Percentiles rank a stretch among this genome's conserved stretches.
Conservation (phyloP, 53 echinoderm and acorn worm genomes). For the Actinopyga echinites region DNA sequence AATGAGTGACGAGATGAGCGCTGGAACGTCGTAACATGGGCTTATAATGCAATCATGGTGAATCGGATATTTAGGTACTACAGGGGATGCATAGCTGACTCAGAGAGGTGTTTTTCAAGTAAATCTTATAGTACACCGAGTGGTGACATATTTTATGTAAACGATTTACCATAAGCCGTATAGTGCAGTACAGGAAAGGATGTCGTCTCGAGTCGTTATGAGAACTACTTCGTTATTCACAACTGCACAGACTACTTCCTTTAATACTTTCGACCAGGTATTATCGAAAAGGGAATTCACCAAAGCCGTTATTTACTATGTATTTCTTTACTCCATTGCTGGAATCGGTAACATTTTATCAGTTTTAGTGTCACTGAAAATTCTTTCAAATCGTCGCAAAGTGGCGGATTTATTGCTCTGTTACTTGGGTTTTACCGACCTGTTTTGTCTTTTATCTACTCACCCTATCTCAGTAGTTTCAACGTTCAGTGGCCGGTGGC, state of each 20-base stretch:
- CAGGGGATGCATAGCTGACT: no score
- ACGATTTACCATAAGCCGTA: no score
- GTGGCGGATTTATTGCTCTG: not conserved
- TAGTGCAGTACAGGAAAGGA: no score
- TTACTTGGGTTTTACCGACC: not conserved
- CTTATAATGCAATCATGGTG: no score
- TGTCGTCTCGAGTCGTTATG: no score
- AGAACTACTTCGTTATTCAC: no score
- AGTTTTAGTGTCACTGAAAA: slow-evolving; percentile 8
- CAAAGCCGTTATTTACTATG: not conserved
- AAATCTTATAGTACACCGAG: no score
- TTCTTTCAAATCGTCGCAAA: slow-evolving; percentile 13
- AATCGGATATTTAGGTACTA: no score
- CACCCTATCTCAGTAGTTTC: not conserved
- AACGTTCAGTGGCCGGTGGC: slow-evolving; percentile 50
- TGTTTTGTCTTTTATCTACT: slow-evolving; percentile 10
- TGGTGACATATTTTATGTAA: no score
- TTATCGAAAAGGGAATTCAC: not conserved
- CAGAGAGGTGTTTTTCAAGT: no score
- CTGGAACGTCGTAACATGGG: no score
- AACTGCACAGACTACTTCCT: not conserved
- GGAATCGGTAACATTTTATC: slow-evolving; percentile 31
- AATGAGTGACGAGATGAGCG: no score
- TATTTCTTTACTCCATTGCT: not conserved
- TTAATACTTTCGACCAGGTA: not conserved